A percentile compares a stretch with the other conserved stretches of the same genome.
Conservation (phyloP, 2,797 vertebrate species). For the Acrossocheilus wenchowensis region DNA sequence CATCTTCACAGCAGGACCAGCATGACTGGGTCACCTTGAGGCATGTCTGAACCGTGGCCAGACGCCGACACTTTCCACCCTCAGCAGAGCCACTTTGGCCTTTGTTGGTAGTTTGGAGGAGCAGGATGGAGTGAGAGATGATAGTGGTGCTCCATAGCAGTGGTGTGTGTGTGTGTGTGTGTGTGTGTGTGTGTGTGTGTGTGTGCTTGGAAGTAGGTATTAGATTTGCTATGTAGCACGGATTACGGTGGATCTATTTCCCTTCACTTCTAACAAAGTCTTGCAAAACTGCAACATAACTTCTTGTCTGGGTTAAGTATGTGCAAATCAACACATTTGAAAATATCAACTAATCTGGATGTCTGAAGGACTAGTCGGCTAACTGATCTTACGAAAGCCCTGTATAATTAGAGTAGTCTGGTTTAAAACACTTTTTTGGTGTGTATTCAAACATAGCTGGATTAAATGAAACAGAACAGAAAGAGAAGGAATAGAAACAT, state of each 20-base stretch:
- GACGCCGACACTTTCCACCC: conserved; percentile 11
- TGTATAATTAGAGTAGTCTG: not conserved
- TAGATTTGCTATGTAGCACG: not conserved
- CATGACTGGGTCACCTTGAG: conserved; percentile 56
- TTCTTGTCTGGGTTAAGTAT: not conserved
- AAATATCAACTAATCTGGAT: not conserved
- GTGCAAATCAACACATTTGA: not conserved
- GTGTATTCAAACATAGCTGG: not conserved
- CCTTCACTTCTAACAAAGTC: conserved; percentile 27
- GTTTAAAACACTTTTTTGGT: not conserved
- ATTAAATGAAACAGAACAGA: not conserved
- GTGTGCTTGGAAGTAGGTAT: conserved; percentile 10
- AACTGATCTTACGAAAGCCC: not conserved
- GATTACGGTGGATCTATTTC: conserved; percentile 28
- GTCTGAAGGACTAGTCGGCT: not conserved
- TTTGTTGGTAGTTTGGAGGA: conserved; percentile 19
- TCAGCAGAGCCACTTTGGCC: conserved; percentile 15
- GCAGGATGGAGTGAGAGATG: not conserved
- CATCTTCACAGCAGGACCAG: not conserved
- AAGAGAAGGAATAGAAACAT: not conserved
- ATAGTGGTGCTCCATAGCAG: not conserved
- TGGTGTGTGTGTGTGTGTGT: not conserved
- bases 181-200: not conserved
- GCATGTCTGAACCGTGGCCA: conserved; percentile 46
- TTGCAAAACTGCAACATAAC: not conserved